Evolutionary conservation across 2,797 vertebrate genomes (phyloP).

Genomic region (Crenichthys baileyi): DNA sequence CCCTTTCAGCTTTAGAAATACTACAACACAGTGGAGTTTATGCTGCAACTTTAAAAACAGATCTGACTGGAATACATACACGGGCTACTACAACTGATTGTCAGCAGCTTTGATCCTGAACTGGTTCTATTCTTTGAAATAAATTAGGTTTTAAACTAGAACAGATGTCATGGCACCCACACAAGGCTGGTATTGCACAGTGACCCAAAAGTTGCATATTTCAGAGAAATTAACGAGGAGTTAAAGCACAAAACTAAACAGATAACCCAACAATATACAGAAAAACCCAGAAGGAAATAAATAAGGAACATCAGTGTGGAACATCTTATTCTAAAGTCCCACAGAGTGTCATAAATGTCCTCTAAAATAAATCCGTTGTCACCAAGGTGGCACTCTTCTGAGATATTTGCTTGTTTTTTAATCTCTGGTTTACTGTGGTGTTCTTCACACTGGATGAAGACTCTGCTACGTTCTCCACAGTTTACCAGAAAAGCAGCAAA

Average conservation of each 20-base stretch:
- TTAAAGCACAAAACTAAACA: constrained; percentile 51
- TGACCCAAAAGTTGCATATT: constrained; percentile 62
- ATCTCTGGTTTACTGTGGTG: not conserved
- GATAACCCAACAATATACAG: not conserved
- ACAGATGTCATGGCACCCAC: constrained; percentile 48
- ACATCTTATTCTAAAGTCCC: too few species aligned
- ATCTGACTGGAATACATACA: not conserved
- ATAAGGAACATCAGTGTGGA: not conserved
- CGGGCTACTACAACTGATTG: not conserved
- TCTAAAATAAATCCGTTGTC: not conserved
- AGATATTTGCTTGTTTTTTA: too few species aligned
- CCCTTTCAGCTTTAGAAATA: constrained; percentile 45
- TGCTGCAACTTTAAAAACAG: not conserved
- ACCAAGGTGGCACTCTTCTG: not conserved
- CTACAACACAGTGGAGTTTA: not conserved
- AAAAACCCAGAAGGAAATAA: not conserved
- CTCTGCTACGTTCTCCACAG: not conserved
- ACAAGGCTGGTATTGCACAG: constrained; percentile 55
- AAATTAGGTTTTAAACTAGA: constrained; percentile 7
- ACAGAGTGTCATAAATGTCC: too few species aligned
- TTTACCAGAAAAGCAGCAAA: not conserved
- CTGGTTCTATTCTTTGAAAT: not conserved
- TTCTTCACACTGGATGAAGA: not conserved
- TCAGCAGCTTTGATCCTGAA: constrained; percentile 2
- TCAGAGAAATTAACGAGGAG: constrained; percentile 45